Evolutionary conservation across 2,113 vertebrate genomes (phyloP).

Genomic region (Lepus timidus): DNA sequence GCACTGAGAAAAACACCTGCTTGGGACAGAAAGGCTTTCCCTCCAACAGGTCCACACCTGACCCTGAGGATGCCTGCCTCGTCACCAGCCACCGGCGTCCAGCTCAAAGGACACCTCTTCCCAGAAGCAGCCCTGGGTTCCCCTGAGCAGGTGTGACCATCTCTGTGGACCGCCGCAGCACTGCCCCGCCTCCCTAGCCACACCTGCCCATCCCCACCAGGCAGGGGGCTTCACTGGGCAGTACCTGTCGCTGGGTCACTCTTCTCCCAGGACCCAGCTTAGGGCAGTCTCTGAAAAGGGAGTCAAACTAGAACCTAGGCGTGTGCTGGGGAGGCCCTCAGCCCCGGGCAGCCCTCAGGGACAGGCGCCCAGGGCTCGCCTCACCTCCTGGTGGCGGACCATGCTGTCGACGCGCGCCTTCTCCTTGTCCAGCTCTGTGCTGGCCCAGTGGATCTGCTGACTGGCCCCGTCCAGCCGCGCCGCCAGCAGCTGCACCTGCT

Average conservation of each 20-base stretch:
- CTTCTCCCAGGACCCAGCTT: not conserved
- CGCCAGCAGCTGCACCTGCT: conserved; percentile 86
- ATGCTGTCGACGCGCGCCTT: conserved; percentile 91
- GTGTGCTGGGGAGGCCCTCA: not conserved
- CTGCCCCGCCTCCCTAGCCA: not conserved
- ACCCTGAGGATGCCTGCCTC: not conserved
- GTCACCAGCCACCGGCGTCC: not conserved
- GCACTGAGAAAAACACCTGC: not conserved
- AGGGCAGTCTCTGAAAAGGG: not conserved
- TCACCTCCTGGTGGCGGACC: conserved; percentile 93
- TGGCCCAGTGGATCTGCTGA: conserved; percentile 87
- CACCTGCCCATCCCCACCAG: not conserved
- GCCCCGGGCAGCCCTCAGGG: fast-evolving
- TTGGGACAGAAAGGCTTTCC: not conserved
- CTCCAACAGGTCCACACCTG: not conserved
- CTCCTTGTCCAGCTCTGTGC: conserved; percentile 91
- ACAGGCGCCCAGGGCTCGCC: not conserved
- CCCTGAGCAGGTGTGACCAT: not conserved
- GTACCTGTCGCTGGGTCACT: not conserved
- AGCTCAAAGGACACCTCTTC: not conserved
- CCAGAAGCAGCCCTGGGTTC: not conserved
- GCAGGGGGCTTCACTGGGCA: not conserved
- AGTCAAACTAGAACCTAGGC: not conserved
- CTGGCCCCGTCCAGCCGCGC: conserved; percentile 79
- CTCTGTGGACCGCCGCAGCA: not conserved